Base-by-base conservation (phyloP, 2,888 invertebrate genomes). In the Agrochola circellaris region DNA sequence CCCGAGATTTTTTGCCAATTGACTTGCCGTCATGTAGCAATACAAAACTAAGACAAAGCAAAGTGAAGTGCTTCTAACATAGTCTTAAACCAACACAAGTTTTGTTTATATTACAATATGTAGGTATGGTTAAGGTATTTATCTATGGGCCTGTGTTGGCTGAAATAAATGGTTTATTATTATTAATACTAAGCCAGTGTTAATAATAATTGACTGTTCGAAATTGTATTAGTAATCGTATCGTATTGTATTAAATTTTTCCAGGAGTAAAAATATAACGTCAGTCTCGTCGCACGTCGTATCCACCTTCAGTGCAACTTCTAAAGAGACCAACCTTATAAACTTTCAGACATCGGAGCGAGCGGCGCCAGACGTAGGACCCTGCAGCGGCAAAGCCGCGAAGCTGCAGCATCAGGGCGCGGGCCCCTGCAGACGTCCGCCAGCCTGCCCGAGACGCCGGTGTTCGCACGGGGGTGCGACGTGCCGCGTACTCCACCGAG, bases 401-500 rank as follows among this genome's bases (percentile, higher is more conserved):
- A 97, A 30, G 82, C 91, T 7, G 91, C 92, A 8, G 91, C 90
- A 0, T 89, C 89, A 0, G 97, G 97, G 65, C 97, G 98, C 71
- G 98, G 98, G 68, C 97, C 97, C 84, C 92, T 98, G 93, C 98
- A 98, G 94, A 98, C 98, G 7, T 98, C 98, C 0, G 98, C 98
- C 88, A 98, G 98, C 90, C 96, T 98, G 78, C 98, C 98, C n/a
- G 98, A 98, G 95, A 98, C 98, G 1, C 98, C 98, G 0, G 98
- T 98, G 82, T 98, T 98, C 93, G 98, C 98, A 7, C 97, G 98
- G 86, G 98, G 98, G 88, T 98, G 98, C 95, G 98, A 98, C 94
- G 98, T 98, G 86, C 98, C 98, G 0, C 97, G 98, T 81, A 98
- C 98, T 6, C 98, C 98, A 9, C 98, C 98, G 82, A 97, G 98